Evolutionary conservation across 2,797 vertebrate genomes (phyloP), one percentile per base, ranked within the genome.

Genomic region (Phaenicophaeus curvirostris): DNA sequence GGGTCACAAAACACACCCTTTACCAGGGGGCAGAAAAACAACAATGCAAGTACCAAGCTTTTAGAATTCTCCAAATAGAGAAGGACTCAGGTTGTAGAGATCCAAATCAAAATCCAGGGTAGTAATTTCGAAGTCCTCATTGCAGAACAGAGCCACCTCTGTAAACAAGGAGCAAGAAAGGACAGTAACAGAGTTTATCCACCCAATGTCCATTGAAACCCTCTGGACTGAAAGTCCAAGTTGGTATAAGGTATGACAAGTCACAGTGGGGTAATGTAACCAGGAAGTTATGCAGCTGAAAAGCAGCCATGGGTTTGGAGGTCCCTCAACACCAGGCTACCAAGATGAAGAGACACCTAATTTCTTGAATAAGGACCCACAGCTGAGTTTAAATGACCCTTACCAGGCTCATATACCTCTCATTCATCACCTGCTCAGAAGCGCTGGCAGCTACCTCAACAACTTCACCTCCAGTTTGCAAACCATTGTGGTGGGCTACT

Each of bases 161-260:
- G 6, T 12, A 24, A 74, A 46, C 30, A 81, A 24, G 24, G 25
- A 25, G 5, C 41, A 73, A 71, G 18, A 67, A 69, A 62, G 82
- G 28, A 37, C 8, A 18, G 13, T 8, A 61, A 67, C 46, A 63
- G 37, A 67, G 6, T 24, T 73, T 67, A 33, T 50, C 66, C 27
- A 58, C 7, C 11, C 51, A 50, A 0, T 1, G 0, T 19, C 7
- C 25, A n/a, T 11, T 35, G 19, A 33, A 79, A 1, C 9, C 11
- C 14, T 41, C 42, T 39, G 11, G 44, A 51, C 0, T 76, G 59
- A 46, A 62, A 5, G 31, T 65, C 48, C 58, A 55, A 53, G 25
- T 10, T 67, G 31, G 5, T 31, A 4, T 12, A 62, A 51, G 13
- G 21, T 51, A 17, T 13, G 4, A 69, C 13, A 69, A 79, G 55